Base-by-base conservation (phyloP, 2,888 invertebrate genomes). In the Ceratothoa steindachneri region DNA sequence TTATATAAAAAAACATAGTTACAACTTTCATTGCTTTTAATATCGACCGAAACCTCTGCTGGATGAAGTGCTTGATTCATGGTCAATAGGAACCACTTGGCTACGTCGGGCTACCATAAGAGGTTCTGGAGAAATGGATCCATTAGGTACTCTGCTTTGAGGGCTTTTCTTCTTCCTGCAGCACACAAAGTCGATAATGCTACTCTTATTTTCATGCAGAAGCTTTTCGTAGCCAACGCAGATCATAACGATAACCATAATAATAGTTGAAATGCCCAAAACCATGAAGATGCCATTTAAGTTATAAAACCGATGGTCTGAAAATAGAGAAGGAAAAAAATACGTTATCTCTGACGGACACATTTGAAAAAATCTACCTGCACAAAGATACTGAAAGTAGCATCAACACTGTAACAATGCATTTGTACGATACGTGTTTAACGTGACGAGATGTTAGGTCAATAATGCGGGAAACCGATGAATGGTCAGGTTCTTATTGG, bases 161-260 rank as follows among this genome's bases (percentile, higher is more conserved):
- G 29, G 30, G 22, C 31, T 64, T 27, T 67, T 69, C 24, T 52
- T 41, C 30, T 41, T 64, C 5, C 69, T 65, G 69, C 78, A 78
- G 51, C 71, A 69, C n/a, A 78, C 31, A 24, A 78, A 30, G 55
- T 53, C 71, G 30, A 60, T 66, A 30, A 75, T 75, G n/a, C 75
- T 75, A 22, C 12, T 31, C 31, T 64, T 70, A 55, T 70, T 78
- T 29, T 69, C 51, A 51, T 72, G 73, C 29, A 79, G 71, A 68
- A 79, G 79, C 51, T 79, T 79, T 68, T 79, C 79, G 68, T 79
- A 79, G n/a, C 79, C 79, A 0, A 79, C 79, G 52, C 79, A 79
- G n/a, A 75, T 69, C 79, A 79, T 73, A 55, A 79, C 74, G 29
- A 79, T 74, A 31, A 73, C 71, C 79, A 79, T 79, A 73, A 79